A percentile compares a stretch with the other conserved stretches of the same genome.
phyloP scores from a whole-genome alignment of 2,113 vertebrate genomes.

The Chamaea fasciata region DNA sequence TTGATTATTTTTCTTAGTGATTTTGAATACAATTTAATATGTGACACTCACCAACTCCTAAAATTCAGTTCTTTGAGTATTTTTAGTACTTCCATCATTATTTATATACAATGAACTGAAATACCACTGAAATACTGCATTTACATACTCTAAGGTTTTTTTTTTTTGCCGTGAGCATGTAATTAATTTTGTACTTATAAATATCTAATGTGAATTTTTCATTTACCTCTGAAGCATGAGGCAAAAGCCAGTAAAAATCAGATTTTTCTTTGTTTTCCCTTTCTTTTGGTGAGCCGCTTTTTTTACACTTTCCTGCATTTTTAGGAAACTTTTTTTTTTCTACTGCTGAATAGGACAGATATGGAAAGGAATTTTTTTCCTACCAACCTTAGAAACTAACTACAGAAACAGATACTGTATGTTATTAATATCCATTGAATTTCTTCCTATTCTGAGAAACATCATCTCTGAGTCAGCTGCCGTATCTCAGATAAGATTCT shows the following conservation, averaged over 20 bases:
- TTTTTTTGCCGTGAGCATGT: neutral
- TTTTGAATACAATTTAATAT: neutral
- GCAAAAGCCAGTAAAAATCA: neutral
- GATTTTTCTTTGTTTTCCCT: neutral
- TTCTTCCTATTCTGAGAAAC: neutral
- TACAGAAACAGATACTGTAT: neutral
- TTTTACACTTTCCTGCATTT: neutral
- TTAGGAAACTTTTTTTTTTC: neutral
- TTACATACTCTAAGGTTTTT: neutral
- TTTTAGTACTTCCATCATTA: neutral
- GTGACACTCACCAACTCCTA: neutral
- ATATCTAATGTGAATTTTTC: neutral
- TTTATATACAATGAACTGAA: neutral
- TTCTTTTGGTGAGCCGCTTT: neutral
- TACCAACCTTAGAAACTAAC: neutral
- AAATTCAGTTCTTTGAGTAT: neutral
- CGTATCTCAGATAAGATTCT: neutral
- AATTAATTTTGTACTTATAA: neutral
- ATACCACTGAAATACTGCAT: conserved; percentile 17
- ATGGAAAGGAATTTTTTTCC: neutral
- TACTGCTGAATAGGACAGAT: neutral
- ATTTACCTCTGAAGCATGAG: neutral
- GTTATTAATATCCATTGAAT: neutral
- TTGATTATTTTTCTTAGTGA: neutral
- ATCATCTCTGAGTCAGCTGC: neutral